phyloP scores from a whole-genome alignment of 2,797 vertebrate species.

The Hozukius guyotensis region DNA sequence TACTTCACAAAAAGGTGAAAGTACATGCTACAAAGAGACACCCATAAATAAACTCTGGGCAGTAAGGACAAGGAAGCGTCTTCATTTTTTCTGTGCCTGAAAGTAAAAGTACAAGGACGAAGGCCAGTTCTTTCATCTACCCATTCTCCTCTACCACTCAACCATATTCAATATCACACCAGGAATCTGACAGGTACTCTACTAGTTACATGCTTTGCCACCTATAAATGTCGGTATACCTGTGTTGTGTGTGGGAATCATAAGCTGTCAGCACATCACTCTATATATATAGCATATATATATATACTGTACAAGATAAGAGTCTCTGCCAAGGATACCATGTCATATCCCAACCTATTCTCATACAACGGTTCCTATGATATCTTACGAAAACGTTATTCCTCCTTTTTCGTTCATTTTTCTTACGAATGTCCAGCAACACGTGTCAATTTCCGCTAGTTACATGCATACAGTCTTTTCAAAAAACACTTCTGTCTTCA shows the following conservation, averaged over 20 bases:
- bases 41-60: conserved; percentile 29
- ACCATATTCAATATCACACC: neutral
- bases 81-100: neutral
- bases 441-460: no score
- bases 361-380: no score
- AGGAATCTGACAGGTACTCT: neutral
- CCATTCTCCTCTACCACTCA: neutral
- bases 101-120: conserved; percentile 3
- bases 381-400: no score
- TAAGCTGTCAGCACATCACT: neutral
- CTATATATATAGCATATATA: neutral
- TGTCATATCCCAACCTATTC: neutral
- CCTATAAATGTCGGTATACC: neutral
- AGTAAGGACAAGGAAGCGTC: neutral
- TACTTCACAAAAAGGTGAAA: conserved; percentile 22
- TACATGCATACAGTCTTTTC: no score
- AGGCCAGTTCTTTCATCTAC: neutral
- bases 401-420: no score
- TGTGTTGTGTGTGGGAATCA: neutral
- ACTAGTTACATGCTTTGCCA: neutral
- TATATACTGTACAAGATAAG: neutral
- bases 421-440: no score
- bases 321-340: neutral
- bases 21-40: conserved; percentile 13
- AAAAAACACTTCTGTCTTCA: no score